phyloP scores from a whole-genome alignment of 2,888 invertebrate genomes.

The Sphecodes monilicornis region DNA sequence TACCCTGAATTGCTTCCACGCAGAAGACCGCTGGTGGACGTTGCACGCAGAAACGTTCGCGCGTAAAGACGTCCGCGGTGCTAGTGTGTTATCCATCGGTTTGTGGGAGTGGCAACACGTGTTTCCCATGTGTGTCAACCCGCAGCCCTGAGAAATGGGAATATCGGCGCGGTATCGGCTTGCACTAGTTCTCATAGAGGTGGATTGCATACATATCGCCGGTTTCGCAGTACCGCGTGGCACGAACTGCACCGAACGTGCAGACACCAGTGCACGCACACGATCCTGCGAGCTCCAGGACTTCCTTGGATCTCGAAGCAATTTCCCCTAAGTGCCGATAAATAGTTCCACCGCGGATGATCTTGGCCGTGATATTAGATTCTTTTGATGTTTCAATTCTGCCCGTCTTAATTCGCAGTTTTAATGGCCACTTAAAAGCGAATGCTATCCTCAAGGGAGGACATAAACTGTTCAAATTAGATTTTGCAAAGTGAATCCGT shows the following conservation, averaged over 20 bases:
- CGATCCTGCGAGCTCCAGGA: neutral
- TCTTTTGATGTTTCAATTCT: neutral
- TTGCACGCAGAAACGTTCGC: neutral
- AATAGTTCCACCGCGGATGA: neutral
- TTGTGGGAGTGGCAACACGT: slow-evolving; percentile 76
- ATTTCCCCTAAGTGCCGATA: slow-evolving; percentile 35
- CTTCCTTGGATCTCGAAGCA: slow-evolving; percentile 7
- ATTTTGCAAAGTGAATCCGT: neutral
- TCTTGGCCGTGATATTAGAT: neutral
- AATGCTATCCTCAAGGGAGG: neutral
- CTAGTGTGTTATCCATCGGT: slow-evolving; percentile 57
- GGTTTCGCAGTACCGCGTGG: slow-evolving; percentile 78
- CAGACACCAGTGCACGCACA: slow-evolving; percentile 23
- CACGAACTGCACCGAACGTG: slow-evolving; percentile 63
- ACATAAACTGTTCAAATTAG: neutral
- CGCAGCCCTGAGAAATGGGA: slow-evolving; percentile 58
- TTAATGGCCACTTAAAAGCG: neutral
- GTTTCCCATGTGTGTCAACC: slow-evolving; percentile 78
- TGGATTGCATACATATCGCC: slow-evolving; percentile 81
- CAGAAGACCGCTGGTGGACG: neutral
- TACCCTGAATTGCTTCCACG: neutral
- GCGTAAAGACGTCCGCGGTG: slow-evolving; percentile 24
- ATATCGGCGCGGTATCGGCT: slow-evolving; percentile 74
- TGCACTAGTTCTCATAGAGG: slow-evolving; percentile 76
- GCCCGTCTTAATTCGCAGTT: neutral